Evolutionary conservation across 2,797 vertebrate genomes (phyloP).

Genomic region (Melanogrammus aeglefinus): DNA sequence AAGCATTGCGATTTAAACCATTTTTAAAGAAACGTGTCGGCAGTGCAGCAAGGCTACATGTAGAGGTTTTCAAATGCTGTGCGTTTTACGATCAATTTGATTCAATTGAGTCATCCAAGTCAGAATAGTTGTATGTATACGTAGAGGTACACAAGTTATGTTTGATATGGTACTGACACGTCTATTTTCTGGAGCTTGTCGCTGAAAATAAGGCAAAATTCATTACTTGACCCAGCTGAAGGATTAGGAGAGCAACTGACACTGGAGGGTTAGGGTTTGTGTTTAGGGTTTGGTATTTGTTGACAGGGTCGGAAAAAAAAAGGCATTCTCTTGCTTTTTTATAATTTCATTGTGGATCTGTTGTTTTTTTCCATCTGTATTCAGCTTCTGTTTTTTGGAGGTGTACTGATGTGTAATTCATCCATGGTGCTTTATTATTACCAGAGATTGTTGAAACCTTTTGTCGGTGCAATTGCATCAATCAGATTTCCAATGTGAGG

Average conservation of each 20-base stretch:
- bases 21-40: neutral
- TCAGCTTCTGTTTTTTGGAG: neutral
- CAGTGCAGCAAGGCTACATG: neutral
- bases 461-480: neutral
- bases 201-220: neutral
- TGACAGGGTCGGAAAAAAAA: too few species aligned
- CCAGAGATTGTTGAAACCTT: neutral
- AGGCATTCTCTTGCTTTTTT: too few species aligned
- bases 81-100: neutral
- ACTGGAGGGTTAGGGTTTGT: neutral
- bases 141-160: neutral
- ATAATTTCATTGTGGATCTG: too few species aligned
- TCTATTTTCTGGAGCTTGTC: neutral
- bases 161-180: neutral
- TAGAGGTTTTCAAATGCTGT: neutral
- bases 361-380: neutral
- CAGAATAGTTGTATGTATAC: neutral
- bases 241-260: neutral
- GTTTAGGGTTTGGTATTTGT: neutral
- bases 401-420: neutral
- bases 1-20: neutral
- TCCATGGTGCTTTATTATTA: neutral
- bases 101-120: neutral
- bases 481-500: neutral
- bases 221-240: neutral